Evolutionary conservation across 2,797 vertebrate species (phyloP), one percentile per base, ranked within the genome.

Genomic region (Calcarius lapponicus): DNA sequence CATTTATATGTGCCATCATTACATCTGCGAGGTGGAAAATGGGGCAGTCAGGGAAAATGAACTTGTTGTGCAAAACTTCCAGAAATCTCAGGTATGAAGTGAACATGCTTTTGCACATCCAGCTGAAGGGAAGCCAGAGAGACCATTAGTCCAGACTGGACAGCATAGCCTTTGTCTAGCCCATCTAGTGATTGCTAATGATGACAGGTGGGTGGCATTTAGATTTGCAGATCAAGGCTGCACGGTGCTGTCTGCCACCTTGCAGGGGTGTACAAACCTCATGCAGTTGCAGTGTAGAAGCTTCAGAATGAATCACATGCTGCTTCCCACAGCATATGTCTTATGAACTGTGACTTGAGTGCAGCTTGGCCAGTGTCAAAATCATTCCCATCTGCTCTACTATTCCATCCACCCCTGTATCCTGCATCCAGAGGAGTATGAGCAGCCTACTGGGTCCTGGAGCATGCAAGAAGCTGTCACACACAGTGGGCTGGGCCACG

Each of bases 401-500:
- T 48, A 11, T 43, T 70, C 21, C 11, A 8, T 54, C 54, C 1
- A 0, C 16, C 18, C 14, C 4, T 3, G 9, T 71, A 50, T 36
- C n/a, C 31, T 17, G 40, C 15, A 8, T 80, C 24, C 11, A 9
- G 24, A 78, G 34, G 25, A 32, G 2, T 51, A 13, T 3, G 9
- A 54, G 45, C 45, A 58, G n/a, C 26, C 25, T 62, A 31, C 45
- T 28, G 66, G 6, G 36, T 81, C n/a, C 28, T 42, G 66, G 42
- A 64, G 28, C 66, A 7, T 28, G 36, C 28, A 45, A 28, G 84
- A 75, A 88, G n/a, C 19, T 12, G 3, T 58, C n/a, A 34, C 25
- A 21, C 6, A 9, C 0, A 1, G 13, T 0, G 0, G 51, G 47
- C 47, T 70, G 56, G 61, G 51, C 43, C 56, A 34, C 18, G 22